Base-by-base conservation (phyloP, 2,113 vertebrate species). In the Monopterus albus region DNA sequence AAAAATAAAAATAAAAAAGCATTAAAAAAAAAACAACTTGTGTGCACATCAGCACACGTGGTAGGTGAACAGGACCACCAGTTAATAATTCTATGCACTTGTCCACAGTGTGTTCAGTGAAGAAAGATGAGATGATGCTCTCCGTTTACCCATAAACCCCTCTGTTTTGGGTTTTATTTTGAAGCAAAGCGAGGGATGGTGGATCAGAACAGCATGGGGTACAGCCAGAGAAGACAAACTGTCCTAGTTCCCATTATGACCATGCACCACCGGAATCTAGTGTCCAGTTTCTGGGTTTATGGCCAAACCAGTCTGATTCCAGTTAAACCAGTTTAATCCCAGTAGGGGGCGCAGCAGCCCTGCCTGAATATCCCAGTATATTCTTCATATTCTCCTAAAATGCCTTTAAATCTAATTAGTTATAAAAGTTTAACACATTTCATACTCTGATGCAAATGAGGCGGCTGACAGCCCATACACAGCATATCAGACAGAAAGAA, bases 261-360 rank as follows among this genome's bases (percentile, higher is more conserved):
- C 20, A 38, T 11, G 26, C 40, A 56, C 14, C 49, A 73, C 53
- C 63, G 45, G 13, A 35, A 45, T 51, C 35, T 21, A 47, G 31
- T 14, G 26, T 81, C 60, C 58, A 70, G 26, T 63, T 50, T 58
- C 28, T 35, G 69, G 25, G 38, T 58, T 59, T 11, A 14, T 26
- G 55, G 18, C 42, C 67, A 79, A 55, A 52, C 87, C 87, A 86
- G 87, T 85, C 58, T 74, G 72, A 58, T 45, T 75, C 84, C 89
- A 91, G 87, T 88, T 56, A 10, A 74, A 86, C 86, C 87, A 88
- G 87, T 89, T 80, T 33, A 35, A 73, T 88, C 87, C 91, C 89
- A 91, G 86, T 85, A 91, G 91, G 82, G 88, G 91, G 91, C 83
- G 86, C 79, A 87, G 81, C 74, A 80, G 71, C 67, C 71, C 76